Evolutionary conservation across 2,113 vertebrate species (phyloP), one percentile per base, ranked within the genome.

Genomic region (Hipposideros armiger): DNA sequence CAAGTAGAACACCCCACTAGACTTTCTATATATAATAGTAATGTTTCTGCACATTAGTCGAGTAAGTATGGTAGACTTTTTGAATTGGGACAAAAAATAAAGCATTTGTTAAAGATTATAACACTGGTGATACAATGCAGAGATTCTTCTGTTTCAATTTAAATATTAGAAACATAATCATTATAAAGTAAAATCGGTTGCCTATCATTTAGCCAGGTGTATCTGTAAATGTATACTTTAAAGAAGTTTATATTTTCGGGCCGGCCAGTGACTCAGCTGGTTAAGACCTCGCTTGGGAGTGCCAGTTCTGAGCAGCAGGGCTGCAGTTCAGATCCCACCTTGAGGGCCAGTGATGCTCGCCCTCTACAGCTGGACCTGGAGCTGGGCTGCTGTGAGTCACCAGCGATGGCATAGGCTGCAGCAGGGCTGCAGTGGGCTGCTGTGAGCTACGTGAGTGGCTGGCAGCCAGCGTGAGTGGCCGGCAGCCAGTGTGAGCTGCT

Each of bases 31-130:
- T 36, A 20, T 90, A 64, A 40, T 28, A 74, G 15, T 36, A 58
- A 54, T 64, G 32, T 90, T 94, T 95, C 66, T 87, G 28, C 22
- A 28, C 11, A 72, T 50, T 74, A 36, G 3, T 87, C 76, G 19
- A 84, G 5, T 87, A 64, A 96, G 47, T 82, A 80, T 94, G 16
- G 85, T 82, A 87, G 70, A 40, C 3, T 54, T 76, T 90, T 81
- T 28, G 42, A 62, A 62, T 10, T 84, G 22, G n/a, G 47, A 85
- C 4, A 74, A 87, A 84, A 50, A 87, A 19, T 30, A 73, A 94
- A 91, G 7, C 9, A 40, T 74, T 77, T 66, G 58, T 72, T 92
- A 94, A 80, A 58, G 15, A 86, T 32, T 81, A 11, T 80, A 92
- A 62, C 45, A 77, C 19, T 82, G 90, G 52, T 56, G 42, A 86